These are phyloP conservation scores for Steinernema scapterisci DNA, from an alignment of 2,888 invertebrate species.

Conservation along the genomic window DNA sequence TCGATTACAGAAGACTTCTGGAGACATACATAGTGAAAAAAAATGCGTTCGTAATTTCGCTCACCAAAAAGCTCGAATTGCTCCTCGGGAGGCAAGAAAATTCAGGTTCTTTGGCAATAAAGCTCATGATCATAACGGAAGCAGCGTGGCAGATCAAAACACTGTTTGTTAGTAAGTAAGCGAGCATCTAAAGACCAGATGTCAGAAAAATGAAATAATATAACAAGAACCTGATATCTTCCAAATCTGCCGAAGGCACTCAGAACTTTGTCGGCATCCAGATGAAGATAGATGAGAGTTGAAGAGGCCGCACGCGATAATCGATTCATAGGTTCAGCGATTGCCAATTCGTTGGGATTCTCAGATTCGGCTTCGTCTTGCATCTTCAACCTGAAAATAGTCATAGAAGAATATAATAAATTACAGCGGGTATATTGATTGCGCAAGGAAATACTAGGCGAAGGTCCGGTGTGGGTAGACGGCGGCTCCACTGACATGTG, in stretches of 20 bases:
- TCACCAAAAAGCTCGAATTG: too few species aligned
- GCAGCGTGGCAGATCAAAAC: constrained; percentile 48
- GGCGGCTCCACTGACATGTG: not conserved
- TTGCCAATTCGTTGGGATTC: not conserved
- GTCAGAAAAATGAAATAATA: not conserved
- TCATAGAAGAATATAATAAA: not conserved
- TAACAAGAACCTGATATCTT: constrained; percentile 63
- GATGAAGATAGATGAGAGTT: constrained; percentile 29
- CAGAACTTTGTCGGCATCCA: constrained; percentile 65
- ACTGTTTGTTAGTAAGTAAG: constrained; percentile 47
- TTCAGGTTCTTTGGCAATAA: constrained; percentile 53
- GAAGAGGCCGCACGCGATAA: not conserved
- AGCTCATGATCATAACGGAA: constrained; percentile 59
- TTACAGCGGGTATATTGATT: not conserved
- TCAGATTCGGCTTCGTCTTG: not conserved
- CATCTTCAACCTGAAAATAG: not conserved
- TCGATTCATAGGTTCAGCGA: constrained; percentile 25
- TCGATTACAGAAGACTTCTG: constrained; percentile 32
- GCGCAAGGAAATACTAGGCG: too few species aligned
- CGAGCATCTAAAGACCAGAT: constrained; percentile 43
- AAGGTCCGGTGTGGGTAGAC: not conserved
- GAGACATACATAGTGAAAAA: not conserved
- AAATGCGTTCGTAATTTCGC: not conserved
- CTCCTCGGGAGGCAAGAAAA: constrained; percentile 43
- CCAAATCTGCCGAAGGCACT: constrained; percentile 62